Base-by-base conservation (phyloP, 2,797 vertebrate genomes). In the Scolopax rusticola region DNA sequence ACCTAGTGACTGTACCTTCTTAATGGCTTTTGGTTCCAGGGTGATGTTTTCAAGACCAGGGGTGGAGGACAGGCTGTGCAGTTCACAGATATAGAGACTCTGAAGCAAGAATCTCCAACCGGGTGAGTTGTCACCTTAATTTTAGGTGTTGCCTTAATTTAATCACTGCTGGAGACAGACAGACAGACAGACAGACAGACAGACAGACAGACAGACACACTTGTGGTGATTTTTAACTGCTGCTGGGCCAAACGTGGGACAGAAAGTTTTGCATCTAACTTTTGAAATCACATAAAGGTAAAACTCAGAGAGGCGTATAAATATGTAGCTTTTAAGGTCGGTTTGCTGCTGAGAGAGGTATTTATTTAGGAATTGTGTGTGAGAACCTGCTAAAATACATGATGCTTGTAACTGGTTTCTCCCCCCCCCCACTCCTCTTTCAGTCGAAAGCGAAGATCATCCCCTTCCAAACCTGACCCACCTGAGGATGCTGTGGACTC, bases 61-160 rank as follows among this genome's bases (percentile, higher is more conserved):
- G 99, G 99, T 9, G 99, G 99, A 1, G 99, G 99, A 87, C 99
- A 99, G 87, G 95, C 99, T 2, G 99, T 99, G 78, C 99, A 99
- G 88, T 99, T 99, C 97, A 99, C 99, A 0, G 99, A 99, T 79
- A 98, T 99, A 4, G 99, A 99, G 97, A 99, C 99, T 4, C 98
- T 99, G 53, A 99, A 97, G 87, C 99, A 99, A 93, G 98, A 99
- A 97, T 98, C 98, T 40, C 98, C 99, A 50, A 96, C 97, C 1
- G 97, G 96, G 97, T 98, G 87, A 98, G 98, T 89, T 38, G 53
- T 17, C 9, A 7, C 48, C 28, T 20, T 19, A 5, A 13, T 27
- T 73, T 28, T 5, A 16, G 33, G 3, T 8, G 30, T 36, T 8
- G 8, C 36, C 36, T 36, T 36, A 36, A 36, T 36, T 36, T 36